A percentile compares a stretch with the other conserved stretches of the same genome.
Conservation (phyloP, 2,888 invertebrate species). For the Ecliptopera silaceata region DNA sequence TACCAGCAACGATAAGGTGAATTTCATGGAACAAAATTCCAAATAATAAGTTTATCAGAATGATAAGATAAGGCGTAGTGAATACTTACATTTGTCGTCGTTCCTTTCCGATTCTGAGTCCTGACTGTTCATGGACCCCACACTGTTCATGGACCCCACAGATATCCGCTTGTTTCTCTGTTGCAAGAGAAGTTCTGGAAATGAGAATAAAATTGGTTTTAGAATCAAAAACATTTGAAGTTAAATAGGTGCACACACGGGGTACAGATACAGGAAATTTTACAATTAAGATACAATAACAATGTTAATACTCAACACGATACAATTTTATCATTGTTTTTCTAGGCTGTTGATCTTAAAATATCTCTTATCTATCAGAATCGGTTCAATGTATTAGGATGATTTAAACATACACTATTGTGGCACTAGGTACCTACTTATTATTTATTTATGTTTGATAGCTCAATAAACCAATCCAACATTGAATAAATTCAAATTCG, state of each 20-base stretch:
- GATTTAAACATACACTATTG: no score
- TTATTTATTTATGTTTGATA: no score
- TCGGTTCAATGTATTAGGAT: no score
- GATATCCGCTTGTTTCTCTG: constrained; percentile 74
- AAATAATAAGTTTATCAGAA: background rate
- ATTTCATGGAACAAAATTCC: constrained; percentile 11
- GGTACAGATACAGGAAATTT: no score
- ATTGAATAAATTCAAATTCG: constrained; percentile 6
- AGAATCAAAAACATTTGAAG: background rate
- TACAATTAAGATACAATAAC: no score
- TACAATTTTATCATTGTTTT: no score
- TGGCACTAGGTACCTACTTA: no score
- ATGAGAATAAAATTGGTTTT: background rate
- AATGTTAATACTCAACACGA: no score
- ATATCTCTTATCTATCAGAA: no score
- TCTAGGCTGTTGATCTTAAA: no score
- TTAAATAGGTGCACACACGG: no score
- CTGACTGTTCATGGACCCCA: constrained; percentile 73
- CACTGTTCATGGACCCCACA: constrained; percentile 72
- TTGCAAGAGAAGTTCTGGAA: constrained; percentile 72
- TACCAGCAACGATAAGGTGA: constrained; percentile 10
- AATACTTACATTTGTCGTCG: constrained; percentile 74
- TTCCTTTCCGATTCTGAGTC: constrained; percentile 67
- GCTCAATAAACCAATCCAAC: background rate
- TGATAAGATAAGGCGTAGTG: constrained; percentile 13